A percentile compares a stretch with the other conserved stretches of the same genome.
Evolutionary conservation across 1,140 invertebrate genomes (phyloP).

Genomic region (Ctenoplectra terminalis): DNA sequence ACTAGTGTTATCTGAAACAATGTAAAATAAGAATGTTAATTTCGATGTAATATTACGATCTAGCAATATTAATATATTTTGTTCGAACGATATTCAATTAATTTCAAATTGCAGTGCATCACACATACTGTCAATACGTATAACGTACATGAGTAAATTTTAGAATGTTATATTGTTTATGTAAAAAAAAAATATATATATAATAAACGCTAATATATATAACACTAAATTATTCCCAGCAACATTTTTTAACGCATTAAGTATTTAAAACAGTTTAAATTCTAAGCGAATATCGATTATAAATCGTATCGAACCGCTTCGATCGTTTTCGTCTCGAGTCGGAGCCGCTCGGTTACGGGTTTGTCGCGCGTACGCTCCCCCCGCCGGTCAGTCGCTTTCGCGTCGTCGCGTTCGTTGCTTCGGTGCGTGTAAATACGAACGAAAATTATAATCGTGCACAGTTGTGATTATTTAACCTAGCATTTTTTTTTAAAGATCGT

Average conservation of each 20-base stretch:
- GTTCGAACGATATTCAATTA: neutral
- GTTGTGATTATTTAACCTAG: neutral
- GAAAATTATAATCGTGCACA: neutral
- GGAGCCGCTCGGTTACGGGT: neutral
- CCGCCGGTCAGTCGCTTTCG: conserved; percentile 17
- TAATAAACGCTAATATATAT: conserved; percentile 29
- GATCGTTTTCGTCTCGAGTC: conserved; percentile 5
- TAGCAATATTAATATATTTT: neutral
- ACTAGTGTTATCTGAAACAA: neutral
- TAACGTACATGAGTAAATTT: conserved; percentile 7
- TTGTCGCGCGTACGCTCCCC: too few species aligned
- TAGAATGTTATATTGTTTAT: conserved; percentile 5
- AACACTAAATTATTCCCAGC: neutral
- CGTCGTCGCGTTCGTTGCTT: neutral
- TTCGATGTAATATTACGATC: neutral
- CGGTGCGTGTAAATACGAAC: neutral
- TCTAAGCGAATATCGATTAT: conserved; percentile 3
- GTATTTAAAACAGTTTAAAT: neutral
- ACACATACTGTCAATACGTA: neutral
- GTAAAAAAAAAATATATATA: neutral
- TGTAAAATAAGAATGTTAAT: neutral
- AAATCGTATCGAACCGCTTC: conserved; percentile 17
- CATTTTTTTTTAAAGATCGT: neutral
- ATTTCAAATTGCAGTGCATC: neutral
- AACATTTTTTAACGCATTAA: neutral